A percentile compares a stretch with the other conserved stretches of the same genome.
phyloP scores from a whole-genome alignment of 2,113 vertebrate genomes.

The Thamnophis sirtalis region DNA sequence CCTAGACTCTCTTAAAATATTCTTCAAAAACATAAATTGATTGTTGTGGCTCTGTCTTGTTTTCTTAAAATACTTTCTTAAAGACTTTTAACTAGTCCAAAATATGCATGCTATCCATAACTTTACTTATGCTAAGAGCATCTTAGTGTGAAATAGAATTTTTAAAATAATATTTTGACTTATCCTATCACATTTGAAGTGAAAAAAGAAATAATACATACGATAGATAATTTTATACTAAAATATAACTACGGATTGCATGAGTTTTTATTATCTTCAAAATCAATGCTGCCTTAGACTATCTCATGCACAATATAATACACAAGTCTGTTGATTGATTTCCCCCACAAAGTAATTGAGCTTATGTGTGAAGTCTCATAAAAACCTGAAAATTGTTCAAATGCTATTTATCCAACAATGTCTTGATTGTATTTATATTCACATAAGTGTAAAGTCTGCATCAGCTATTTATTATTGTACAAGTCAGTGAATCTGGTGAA shows the following conservation, averaged over 20 bases:
- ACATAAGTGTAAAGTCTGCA: background rate
- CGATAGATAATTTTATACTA: background rate
- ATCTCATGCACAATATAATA: background rate
- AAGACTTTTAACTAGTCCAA: background rate
- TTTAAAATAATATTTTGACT: background rate
- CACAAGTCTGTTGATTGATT: background rate
- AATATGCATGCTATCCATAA: background rate
- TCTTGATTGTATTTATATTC: background rate
- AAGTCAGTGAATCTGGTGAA: background rate
- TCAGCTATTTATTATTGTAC: background rate
- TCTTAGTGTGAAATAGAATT: background rate
- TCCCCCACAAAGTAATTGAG: background rate
- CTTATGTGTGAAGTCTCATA: background rate
- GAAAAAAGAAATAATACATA: background rate
- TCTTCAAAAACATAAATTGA: conserved; percentile 3
- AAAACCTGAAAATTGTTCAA: conserved; percentile 2
- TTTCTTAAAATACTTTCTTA: background rate
- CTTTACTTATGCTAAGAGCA: background rate
- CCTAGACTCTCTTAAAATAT: background rate
- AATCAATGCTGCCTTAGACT: background rate
- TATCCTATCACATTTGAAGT: background rate
- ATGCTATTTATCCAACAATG: background rate
- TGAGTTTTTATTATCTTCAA: conserved; percentile 2
- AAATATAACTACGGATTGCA: background rate
- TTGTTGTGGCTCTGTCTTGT: background rate